Evolutionary conservation across 2,888 invertebrate genomes (phyloP), one percentile per base, ranked within the genome.

Genomic region (Pterostichus madidus): DNA sequence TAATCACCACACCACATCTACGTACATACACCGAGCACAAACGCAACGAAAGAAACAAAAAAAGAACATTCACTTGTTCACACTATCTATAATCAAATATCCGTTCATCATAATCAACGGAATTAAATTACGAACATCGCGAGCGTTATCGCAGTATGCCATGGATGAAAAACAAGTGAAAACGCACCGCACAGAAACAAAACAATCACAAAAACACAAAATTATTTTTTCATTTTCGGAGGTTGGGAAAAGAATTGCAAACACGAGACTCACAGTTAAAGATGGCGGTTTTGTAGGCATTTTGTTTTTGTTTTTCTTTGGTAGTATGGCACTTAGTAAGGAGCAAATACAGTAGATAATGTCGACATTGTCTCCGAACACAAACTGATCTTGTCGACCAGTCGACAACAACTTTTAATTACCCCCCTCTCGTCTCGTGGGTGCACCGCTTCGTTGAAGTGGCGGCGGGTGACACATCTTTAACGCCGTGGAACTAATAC

Each of bases 311-410:
- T 32, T 61, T 35, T 64, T 64, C 61, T 10, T 10, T 11, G 31
- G 31, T 7, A 10, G 31, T 53, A 15, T 31, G 49, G 49, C 49
- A 49, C 49, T 49, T n/a, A 49, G 13, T 5, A 49, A n/a, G 5
- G 49, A 49, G n/a, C 11, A 49, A 49, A 49, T 49, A 24, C 24
- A 10, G 13, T 49, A 49, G 13, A 13, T 71, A 17, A 11, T 71
- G 68, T 44, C 6, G 68, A 44, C 39, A 71, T 13, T 71, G 44
- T 44, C n/a, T 39, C 61, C 11, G 24, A 46, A 78, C 44, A 39
- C 53, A n/a, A 71, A 80, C 80, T 80, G 80, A 80, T 52, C 17
- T 46, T 71, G 64, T 64, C 53, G 49, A 80, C 61, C 44, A 59
- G 24, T 17, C 35, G 68, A 52, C 64, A 44, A 68, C 35, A 56